Evolutionary conservation across 2,888 invertebrate species (phyloP), one percentile per base, ranked within the genome.

Genomic region (Trisateles emortualis): DNA sequence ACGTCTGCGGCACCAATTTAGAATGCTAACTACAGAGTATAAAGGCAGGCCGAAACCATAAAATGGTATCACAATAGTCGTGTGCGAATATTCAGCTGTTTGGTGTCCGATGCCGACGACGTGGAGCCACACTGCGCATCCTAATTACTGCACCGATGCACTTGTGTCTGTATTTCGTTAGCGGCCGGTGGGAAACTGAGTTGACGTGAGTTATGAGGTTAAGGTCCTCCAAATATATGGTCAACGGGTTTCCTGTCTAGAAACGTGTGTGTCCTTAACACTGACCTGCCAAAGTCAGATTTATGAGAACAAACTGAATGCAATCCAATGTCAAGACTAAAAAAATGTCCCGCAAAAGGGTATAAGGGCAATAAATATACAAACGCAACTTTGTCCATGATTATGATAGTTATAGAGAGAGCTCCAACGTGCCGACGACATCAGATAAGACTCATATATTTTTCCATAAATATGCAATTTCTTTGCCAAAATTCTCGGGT

Each of bases 1-100:
- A 86, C 84, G 82, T 84, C 82, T 76, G 84, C 79, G 77, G 83
- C 75, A 87, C 89, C 86, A 85, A 84, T 87, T 87, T 86, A 84
- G 92, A 90, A 92, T 92, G 90, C 87, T 90, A 92, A 92, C 78
- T 85, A 88, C 80, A 74, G 60, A 78, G 83, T 80, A 88, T 84
- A 91, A 92, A 92, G 88, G 84, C 81, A 64, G 57, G 84, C 92
- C 91, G 90, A 85, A 86, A 84, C 91, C 90, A 91, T 92, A 92
- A 92, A 92, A 78, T 89, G 85, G 85, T 87, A 86, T 83, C 85
- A 92, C 92, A 92, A 92, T 92, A 88, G 90, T 83, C 69, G 80
- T 88, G 85, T 86, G 92, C 92, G 90, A 92, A 91, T 90, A 89
- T 92, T 85, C 80, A 81, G 85, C 80, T 84, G 90, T 88, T 87